A percentile compares a stretch with the other conserved stretches of the same genome.
phyloP scores from a whole-genome alignment of 2,113 vertebrate species.

The Ranitomeya imitator region DNA sequence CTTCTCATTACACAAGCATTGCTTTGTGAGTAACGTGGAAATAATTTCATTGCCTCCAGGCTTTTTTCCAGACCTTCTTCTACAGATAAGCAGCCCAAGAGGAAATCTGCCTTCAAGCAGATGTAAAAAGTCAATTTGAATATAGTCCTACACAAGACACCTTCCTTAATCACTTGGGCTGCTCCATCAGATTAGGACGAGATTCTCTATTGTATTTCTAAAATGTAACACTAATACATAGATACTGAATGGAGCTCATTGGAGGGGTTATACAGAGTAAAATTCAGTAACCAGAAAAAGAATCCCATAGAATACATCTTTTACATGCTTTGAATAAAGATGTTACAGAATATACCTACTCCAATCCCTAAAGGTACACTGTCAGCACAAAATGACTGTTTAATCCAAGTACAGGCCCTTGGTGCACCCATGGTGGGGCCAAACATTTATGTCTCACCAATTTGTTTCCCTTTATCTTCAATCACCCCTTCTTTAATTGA shows the following conservation, averaged over 20 bases:
- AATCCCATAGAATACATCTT: neutral
- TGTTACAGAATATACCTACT: too few relatives aligned
- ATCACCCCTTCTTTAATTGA: too few relatives aligned
- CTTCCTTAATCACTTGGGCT: constrained; percentile 53
- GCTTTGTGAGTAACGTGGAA: constrained; percentile 46
- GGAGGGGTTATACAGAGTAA: neutral
- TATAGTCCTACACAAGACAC: constrained; percentile 50
- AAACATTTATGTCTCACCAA: too few relatives aligned
- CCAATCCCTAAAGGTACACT: too few relatives aligned
- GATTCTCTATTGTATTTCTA: neutral
- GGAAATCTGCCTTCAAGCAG: constrained; percentile 58
- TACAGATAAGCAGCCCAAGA: constrained; percentile 56
- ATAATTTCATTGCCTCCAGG: constrained; percentile 59
- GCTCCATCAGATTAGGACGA: neutral
- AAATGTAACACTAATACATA: neutral
- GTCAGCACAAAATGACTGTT: too few relatives aligned
- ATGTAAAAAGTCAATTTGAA: constrained; percentile 60
- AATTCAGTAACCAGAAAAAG: neutral
- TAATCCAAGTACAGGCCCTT: too few relatives aligned
- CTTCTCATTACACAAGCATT: constrained; percentile 50
- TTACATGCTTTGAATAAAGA: neutral
- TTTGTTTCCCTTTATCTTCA: too few relatives aligned
- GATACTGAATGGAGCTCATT: neutral
- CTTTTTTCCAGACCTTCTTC: constrained; percentile 52
- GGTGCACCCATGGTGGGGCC: too few relatives aligned